Base-by-base conservation (phyloP, 2,888 invertebrate species). In the Eupithecia tripunctaria region DNA sequence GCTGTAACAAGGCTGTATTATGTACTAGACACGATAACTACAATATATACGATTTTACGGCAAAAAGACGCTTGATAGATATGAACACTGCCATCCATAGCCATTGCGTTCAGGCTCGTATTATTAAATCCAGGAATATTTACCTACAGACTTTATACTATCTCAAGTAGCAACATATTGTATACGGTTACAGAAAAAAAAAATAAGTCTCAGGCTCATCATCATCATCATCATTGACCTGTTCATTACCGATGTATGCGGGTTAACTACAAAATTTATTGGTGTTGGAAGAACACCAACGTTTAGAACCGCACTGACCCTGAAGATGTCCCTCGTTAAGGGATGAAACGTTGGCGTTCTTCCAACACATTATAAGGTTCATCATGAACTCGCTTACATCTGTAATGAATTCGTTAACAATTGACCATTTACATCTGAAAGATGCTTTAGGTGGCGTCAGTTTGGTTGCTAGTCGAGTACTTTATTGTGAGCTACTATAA, bases 1-100 rank as follows among this genome's bases (percentile, higher is more conserved):
- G 90, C 90, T 85, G 85, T 84, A 85, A 86, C 83, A 82, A 85
- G 84, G 83, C 83, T 79, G 85, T 79, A 25, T 83, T 82, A 81
- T 81, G 76, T 82, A 82, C 83, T 75, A 80, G 76, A 79, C 78
- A 78, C 81, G 79, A 81, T 41, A 74, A 76, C 76, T 68, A 68
- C 62, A 72, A 71, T 64, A 65, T 27, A 68, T 63, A 63, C 36
- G 62, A 63, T 32, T 62, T 15, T 65, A 70, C 70, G 67, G 70
- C 70, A 70, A 66, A 67, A 56, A 64, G 64, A 32, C 73, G 64
- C 73, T 76, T 72, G 73, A 71, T 27, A 25, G 38, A 43, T 60
- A 56, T 36, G 25, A 36, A 18, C 8, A 29, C 25, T 27, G 25
- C 15, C 60, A 43, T 18, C 60, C 6, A 64, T 64, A 38, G 14